Evolutionary conservation across 2,113 vertebrate species (phyloP).

Genomic region (Andinoacara biseriatus): DNA sequence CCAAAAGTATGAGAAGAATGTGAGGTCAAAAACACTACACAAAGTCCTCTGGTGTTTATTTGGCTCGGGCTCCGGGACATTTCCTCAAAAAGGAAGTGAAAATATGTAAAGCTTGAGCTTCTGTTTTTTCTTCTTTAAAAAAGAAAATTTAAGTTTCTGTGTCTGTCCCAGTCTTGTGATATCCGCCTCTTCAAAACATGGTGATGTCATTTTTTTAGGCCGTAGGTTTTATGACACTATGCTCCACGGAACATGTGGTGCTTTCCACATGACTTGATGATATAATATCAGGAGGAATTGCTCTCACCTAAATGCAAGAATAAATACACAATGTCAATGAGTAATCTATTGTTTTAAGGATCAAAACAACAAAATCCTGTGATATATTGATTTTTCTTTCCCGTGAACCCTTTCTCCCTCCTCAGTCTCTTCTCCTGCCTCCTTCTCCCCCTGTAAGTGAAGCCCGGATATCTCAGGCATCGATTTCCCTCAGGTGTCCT

Average conservation of each 20-base stretch:
- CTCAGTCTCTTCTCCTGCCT: constrained; percentile 24
- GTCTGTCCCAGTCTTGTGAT: constrained; percentile 76
- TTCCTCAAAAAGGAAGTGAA: constrained; percentile 83
- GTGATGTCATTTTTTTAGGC: constrained; percentile 65
- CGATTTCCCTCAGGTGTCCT: constrained; percentile 84
- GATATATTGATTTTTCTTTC: constrained; percentile 74
- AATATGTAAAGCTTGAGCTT: constrained; percentile 80
- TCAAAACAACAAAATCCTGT: constrained; percentile 65
- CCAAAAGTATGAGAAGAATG: constrained; percentile 66
- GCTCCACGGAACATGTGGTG: constrained; percentile 8
- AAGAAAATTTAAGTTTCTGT: constrained; percentile 60
- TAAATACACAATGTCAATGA: background rate
- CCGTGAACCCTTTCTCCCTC: constrained; percentile 65
- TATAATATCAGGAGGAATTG: constrained; percentile 29
- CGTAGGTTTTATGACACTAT: constrained; percentile 44
- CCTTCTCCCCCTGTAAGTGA: constrained; percentile 68
- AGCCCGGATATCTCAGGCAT: constrained; percentile 82
- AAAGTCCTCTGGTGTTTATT: constrained; percentile 74
- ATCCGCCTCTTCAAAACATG: constrained; percentile 41
- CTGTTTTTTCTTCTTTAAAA: constrained; percentile 53
- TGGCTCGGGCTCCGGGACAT: constrained; percentile 67
- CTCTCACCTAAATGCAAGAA: constrained; percentile 21
- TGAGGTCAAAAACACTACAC: constrained; percentile 55
- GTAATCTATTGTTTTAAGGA: constrained; percentile 56
- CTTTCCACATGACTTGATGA: constrained; percentile 49